Percentiles rank a stretch among this genome's conserved stretches.
phyloP scores from a whole-genome alignment of 2,113 vertebrate genomes.

The Semnornis frantzii region DNA sequence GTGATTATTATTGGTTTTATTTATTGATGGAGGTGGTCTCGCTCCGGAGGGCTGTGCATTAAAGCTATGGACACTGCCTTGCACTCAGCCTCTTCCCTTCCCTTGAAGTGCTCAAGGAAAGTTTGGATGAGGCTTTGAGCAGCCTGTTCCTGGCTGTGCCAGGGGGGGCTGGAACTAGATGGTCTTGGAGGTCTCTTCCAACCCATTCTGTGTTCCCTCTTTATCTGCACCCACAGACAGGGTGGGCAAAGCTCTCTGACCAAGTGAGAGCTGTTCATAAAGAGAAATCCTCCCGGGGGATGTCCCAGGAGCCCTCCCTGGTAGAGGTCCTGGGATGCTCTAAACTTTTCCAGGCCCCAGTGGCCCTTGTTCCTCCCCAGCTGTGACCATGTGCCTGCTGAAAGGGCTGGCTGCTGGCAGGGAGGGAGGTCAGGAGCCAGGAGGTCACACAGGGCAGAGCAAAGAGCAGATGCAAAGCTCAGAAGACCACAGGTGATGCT shows the following conservation, averaged over 20 bases:
- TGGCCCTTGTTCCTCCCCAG: background rate
- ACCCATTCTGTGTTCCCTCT: background rate
- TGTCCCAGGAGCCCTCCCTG: background rate
- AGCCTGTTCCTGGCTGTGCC: background rate
- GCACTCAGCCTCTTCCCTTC: background rate
- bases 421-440: background rate
- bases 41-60: slow-evolving; percentile 44
- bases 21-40: slow-evolving; percentile 50
- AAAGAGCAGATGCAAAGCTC: background rate
- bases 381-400: background rate
- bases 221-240: background rate
- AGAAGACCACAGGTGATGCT: background rate
- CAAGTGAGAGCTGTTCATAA: background rate
- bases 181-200: background rate
- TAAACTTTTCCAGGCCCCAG: background rate
- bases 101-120: background rate
- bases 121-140: background rate
- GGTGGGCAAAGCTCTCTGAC: background rate
- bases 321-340: background rate
- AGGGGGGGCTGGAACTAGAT: background rate
- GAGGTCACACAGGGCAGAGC: background rate
- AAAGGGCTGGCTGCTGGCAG: background rate
- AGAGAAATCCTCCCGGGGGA: background rate
- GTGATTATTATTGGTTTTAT: slow-evolving; percentile 48
- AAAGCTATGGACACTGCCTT: slow-evolving; percentile 42